Base-by-base conservation (phyloP, 2,888 invertebrate genomes). In the Steromphala cineraria region DNA sequence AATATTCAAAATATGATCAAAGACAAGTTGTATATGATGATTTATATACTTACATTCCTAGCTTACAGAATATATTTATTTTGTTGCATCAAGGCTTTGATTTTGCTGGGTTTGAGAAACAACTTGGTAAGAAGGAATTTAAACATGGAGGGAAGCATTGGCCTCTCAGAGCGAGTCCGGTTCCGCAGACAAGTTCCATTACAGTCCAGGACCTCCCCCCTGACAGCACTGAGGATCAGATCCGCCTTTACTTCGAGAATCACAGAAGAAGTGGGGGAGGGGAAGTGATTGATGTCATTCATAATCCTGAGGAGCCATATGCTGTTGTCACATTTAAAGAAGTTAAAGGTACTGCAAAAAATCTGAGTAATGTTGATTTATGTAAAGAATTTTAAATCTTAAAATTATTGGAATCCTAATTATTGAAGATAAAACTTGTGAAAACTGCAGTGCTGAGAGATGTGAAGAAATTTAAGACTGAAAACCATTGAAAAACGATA, bases 301-400 rank as follows among this genome's bases (percentile, higher is more conserved):
- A 62, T 13, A 40, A 62, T 71, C 36, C 55, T 40, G 36, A 81
- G 7, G 28, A 67, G 0, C 52, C 52, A 4, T 81, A 56, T 15
- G 84, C 84, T 36, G 75, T 82, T 40, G 53, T 84, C 53, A 81
- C 75, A n/a, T 84, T 84, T 71, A 19, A 74, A 53, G 56, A 78
- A 13, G 46, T 74, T 52, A 75, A 56, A 67, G 81, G 84, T 84
- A 79, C 36, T 36, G 36, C 36, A 36, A 36, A 36, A 5, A n/a
- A n/a, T n/a, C 36, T 4, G 36, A 36, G 7, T 36, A 7, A 4
- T 36, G 2, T 36, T 2, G 36, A 36, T 4, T 36, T 36, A 36
- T 36, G 36, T 36, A 36, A 36, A 36, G 36, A 36, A 36, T 36
- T n/a, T n/a, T n/a, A n/a, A n/a, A n/a, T n/a, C n/a, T n/a, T n/a